A percentile compares a stretch with the other conserved stretches of the same genome.
Conservation (phyloP, 1,140 invertebrate genomes). For the Hormaphis cornu region DNA sequence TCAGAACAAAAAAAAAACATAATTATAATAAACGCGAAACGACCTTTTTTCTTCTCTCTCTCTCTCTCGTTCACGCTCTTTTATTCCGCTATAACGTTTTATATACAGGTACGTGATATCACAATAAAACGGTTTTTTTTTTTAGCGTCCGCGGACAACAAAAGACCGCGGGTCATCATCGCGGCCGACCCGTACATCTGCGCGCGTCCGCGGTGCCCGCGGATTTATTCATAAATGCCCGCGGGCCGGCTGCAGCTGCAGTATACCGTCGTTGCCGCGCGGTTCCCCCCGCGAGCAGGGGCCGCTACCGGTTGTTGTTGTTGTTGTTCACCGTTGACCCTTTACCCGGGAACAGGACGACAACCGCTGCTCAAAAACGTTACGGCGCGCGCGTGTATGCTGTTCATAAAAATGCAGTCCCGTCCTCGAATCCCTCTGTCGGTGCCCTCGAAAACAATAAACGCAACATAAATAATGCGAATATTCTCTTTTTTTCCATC, state of each 20-base stretch:
- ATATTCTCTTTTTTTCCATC: too few relatives aligned
- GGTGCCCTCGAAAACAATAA: too few relatives aligned
- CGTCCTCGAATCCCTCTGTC: neutral
- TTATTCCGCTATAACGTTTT: neutral
- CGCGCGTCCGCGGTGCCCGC: conserved; percentile 9
- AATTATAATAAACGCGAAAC: neutral
- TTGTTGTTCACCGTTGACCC: neutral
- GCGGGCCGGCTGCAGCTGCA: conserved; percentile 9
- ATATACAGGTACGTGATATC: too few relatives aligned
- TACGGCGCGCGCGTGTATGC: too few relatives aligned
- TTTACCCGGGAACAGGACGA: neutral
- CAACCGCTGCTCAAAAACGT: too few relatives aligned
- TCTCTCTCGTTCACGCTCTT: neutral
- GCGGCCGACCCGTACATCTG: neutral
- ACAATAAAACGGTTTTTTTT: too few relatives aligned
- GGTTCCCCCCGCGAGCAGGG: neutral
- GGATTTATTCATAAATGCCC: conserved; percentile 31
- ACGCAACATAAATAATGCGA: too few relatives aligned
- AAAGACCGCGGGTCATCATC: conserved; percentile 28
- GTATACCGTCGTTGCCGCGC: neutral
- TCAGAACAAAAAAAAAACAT: neutral
- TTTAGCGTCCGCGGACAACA: conserved; percentile 3
- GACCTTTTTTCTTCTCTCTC: neutral
- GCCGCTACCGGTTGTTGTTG: too few relatives aligned
- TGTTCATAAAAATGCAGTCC: too few relatives aligned